phyloP scores from a whole-genome alignment of 1,140 invertebrate species.

The Cyrtorhinus lividipennis region DNA sequence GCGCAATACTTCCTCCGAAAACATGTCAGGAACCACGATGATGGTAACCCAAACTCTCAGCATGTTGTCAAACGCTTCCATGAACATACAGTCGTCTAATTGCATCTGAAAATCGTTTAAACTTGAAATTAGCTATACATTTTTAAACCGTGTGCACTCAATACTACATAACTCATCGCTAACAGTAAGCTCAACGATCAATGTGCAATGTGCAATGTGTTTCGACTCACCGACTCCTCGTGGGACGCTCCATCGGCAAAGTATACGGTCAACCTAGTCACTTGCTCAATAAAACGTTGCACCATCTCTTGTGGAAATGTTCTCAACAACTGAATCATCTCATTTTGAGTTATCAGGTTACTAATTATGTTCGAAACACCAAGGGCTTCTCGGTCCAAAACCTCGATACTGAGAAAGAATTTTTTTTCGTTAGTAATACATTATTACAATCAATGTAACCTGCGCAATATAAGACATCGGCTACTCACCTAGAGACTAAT shows the following conservation, averaged over 20 bases:
- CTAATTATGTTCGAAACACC: slow-evolving; percentile 50
- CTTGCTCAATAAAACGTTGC: slow-evolving; percentile 40
- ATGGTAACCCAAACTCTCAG: slow-evolving; percentile 64
- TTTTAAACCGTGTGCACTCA: too few relatives aligned
- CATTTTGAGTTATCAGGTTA: slow-evolving; percentile 48
- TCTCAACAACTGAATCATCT: slow-evolving; percentile 29
- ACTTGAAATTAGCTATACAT: too few relatives aligned
- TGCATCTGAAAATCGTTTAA: slow-evolving; percentile 30
- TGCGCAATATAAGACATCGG: too few relatives aligned
- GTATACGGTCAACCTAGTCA: slow-evolving; percentile 55
- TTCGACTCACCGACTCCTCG: slow-evolving; percentile 58
- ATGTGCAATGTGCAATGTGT: too few relatives aligned
- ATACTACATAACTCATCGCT: too few relatives aligned
- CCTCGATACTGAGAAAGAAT: slow-evolving; percentile 35
- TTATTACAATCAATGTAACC: not conserved
- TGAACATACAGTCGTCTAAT: slow-evolving; percentile 50
- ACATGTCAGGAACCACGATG: slow-evolving; percentile 38
- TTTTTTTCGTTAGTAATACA: too few relatives aligned
- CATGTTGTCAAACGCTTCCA: slow-evolving; percentile 65
- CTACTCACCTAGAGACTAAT: slow-evolving; percentile 40
- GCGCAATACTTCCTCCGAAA: slow-evolving; percentile 38
- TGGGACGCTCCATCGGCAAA: slow-evolving; percentile 55
- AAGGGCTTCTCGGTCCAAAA: slow-evolving; percentile 44
- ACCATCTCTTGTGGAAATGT: slow-evolving; percentile 37
- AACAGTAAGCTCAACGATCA: too few relatives aligned